Evolutionary conservation across 2,113 vertebrate species (phyloP).

Genomic region (Burhinus oedicnemus): DNA sequence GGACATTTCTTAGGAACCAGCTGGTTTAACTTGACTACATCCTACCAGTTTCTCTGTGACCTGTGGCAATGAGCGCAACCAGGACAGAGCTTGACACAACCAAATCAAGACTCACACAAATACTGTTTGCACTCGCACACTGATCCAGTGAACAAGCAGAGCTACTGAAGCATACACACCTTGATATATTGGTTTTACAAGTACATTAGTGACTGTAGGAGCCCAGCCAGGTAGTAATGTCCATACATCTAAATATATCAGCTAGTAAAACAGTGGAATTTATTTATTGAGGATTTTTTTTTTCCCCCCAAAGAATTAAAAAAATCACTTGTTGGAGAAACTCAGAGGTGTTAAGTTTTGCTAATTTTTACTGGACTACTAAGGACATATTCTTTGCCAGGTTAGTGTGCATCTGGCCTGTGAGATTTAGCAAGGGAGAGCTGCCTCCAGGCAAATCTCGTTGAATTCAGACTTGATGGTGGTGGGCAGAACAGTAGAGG

Average conservation of each 20-base stretch:
- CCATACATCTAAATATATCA: no score
- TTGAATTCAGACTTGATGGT: rapidly evolving
- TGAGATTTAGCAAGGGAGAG: background rate
- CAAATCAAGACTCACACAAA: background rate
- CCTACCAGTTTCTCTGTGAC: background rate
- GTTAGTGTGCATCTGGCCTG: rapidly evolving
- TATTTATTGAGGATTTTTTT: background rate
- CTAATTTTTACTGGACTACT: background rate
- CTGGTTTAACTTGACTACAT: background rate
- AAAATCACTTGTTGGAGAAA: background rate
- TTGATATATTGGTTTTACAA: rapidly evolving
- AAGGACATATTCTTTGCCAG: background rate
- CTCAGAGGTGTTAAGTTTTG: background rate
- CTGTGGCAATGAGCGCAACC: background rate
- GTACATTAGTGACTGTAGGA: rapidly evolving
- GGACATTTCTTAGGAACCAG: background rate
- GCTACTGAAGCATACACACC: background rate
- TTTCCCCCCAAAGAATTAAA: background rate
- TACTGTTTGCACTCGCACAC: background rate
- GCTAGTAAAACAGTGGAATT: rapidly evolving
- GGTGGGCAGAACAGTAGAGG: slow-evolving; percentile 36
- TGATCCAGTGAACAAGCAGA: background rate
- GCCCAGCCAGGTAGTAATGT: rapidly evolving
- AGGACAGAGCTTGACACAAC: background rate
- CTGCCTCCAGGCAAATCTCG: background rate